Conservation (phyloP, 2,113 vertebrate species). For the Phyllopteryx taeniolatus region DNA sequence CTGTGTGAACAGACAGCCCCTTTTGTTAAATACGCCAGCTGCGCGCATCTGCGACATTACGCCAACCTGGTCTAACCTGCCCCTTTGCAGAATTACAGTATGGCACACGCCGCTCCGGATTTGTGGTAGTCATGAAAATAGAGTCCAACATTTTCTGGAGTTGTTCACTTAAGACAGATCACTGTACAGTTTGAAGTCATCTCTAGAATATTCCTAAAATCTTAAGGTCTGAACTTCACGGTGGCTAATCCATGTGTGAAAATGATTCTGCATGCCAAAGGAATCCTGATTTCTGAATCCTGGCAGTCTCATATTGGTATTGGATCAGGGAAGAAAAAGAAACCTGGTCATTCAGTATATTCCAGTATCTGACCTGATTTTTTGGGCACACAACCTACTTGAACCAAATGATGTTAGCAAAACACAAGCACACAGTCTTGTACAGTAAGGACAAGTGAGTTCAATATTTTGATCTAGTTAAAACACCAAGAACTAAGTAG, state of each 20-base stretch:
- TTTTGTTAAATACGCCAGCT: too few relatives aligned
- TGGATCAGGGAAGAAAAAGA: not conserved
- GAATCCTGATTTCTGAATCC: not conserved
- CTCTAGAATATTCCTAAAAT: too few relatives aligned
- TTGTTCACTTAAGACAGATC: too few relatives aligned
- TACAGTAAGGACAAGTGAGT: not conserved
- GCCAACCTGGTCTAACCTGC: too few relatives aligned
- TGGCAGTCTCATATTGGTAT: not conserved
- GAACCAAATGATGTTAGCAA: not conserved
- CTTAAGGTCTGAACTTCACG: not conserved
- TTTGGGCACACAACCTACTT: not conserved
- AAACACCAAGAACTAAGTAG: not conserved
- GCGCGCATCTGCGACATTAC: too few relatives aligned
- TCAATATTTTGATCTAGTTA: not conserved
- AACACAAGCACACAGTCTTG: not conserved
- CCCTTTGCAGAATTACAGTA: too few relatives aligned
- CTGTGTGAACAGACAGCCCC: too few relatives aligned
- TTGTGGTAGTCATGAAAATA: too few relatives aligned
- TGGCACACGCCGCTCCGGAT: too few relatives aligned
- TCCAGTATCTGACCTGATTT: not conserved
- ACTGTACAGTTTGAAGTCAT: too few relatives aligned
- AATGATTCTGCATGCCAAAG: not conserved
- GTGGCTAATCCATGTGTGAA: not conserved
- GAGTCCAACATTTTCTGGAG: too few relatives aligned
- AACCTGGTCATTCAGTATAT: not conserved